These are phyloP conservation scores for Boleophthalmus pectinirostris DNA, from an alignment of 2,113 vertebrate species.

Conservation along the genomic window DNA sequence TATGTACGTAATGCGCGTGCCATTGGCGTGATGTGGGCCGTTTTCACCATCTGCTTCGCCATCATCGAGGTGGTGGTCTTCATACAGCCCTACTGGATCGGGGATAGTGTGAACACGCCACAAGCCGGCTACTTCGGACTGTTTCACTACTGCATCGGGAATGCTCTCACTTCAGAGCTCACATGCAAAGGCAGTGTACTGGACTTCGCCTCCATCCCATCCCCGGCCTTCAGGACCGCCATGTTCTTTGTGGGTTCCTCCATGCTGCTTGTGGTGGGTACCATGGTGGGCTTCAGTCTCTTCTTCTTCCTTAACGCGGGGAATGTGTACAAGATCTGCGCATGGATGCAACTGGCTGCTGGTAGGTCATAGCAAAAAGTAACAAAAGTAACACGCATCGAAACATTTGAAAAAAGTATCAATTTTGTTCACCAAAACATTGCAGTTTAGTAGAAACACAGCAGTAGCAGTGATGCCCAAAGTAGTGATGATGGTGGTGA, in stretches of 20 bases:
- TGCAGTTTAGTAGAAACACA: no score
- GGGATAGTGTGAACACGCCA: slow-evolving; percentile 93
- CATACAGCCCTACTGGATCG: slow-evolving; percentile 98
- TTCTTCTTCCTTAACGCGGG: slow-evolving; percentile 94
- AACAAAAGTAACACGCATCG: background rate
- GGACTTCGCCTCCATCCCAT: slow-evolving; percentile 91
- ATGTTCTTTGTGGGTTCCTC: slow-evolving; percentile 92
- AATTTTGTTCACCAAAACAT: no score
- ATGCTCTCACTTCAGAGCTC: slow-evolving; percentile 91
- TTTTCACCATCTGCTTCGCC: slow-evolving; percentile 93
- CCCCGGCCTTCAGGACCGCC: slow-evolving; percentile 91
- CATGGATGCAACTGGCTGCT: slow-evolving; percentile 94
- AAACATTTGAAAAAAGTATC: no score
- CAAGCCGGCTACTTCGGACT: slow-evolving; percentile 97
- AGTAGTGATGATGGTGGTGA: no score
- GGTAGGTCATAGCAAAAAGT: slow-evolving; percentile 73
- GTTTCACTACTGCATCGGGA: slow-evolving; percentile 95
- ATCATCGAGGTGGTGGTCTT: slow-evolving; percentile 93
- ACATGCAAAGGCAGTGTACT: slow-evolving; percentile 90
- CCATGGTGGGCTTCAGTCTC: slow-evolving; percentile 89
- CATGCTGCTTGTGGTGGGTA: slow-evolving; percentile 91
- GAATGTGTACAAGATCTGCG: slow-evolving; percentile 92
- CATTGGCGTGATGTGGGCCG: slow-evolving; percentile 93
- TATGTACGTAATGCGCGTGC: slow-evolving; percentile 94
- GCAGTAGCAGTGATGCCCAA: no score